Base-by-base conservation (phyloP, 2,113 vertebrate genomes). In the Emydura subglobosa region DNA sequence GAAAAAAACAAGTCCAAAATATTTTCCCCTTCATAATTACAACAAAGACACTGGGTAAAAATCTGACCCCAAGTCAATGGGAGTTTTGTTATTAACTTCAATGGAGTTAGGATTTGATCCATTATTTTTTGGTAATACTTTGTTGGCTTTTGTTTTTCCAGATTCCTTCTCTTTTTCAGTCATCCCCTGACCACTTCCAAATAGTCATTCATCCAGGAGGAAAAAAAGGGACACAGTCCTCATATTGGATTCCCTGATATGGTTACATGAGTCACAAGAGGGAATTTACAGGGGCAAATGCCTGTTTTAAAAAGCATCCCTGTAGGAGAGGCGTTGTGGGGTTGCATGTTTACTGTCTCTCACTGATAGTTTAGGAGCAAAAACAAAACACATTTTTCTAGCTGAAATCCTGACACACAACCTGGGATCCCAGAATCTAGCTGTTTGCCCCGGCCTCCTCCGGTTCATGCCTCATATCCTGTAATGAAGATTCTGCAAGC, bases 301-400 rank as follows among this genome's bases (percentile, higher is more conserved):
- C 42, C 84, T 51, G 13, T 42, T 93, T 88, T 88, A 87, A 88
- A 88, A 94, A 89, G 81, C 1, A 27, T 88, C 16, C 82, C 61
- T 95, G 57, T 54, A 87, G 91, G 25, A 78, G 92, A 81, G 65
- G 83, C 19, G 81, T 68, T 86, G 82, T 94, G 90, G 54, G 39
- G 90, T 95, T 78, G 6, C 42, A 13, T 47, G 87, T 96, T 91
- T 79, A 89, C 57, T 84, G 44, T 95, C 93, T 93, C 86, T 89
- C 87, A 94, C 82, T 94, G 94, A 91, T 96, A 95, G 47, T 85
- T 87, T 89, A 93, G 1, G 16, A 91, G 9, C 61, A 84, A 25
- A 72, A 91, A n/a, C 3, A 78, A 78, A 78, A 44, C 39, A 27
- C 10, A 44, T 76, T 76, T 47, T 55, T 76, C 72, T 44, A 24